Conservation (phyloP, 2,888 invertebrate genomes). For the Acanthosoma haemorrhoidale region DNA sequence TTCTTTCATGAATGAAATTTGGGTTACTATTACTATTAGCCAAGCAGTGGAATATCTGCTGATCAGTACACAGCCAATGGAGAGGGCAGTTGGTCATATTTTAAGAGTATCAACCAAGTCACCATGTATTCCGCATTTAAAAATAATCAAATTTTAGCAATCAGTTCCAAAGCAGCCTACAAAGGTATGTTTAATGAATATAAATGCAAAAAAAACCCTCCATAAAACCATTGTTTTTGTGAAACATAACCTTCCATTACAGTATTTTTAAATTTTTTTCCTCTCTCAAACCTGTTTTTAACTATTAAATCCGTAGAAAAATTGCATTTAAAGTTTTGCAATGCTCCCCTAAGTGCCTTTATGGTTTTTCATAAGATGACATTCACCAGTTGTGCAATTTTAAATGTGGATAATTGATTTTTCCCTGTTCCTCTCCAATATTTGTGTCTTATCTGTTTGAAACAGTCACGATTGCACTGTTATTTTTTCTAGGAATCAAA, state of each 20-base stretch:
- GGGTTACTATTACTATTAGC: not conserved
- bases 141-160: slow-evolving; percentile 2
- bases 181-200: not conserved
- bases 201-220: not conserved
- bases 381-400: too few species aligned
- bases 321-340: too few species aligned
- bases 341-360: too few species aligned
- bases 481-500: not conserved
- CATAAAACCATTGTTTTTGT: not conserved
- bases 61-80: slow-evolving; percentile 24
- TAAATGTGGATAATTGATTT: too few species aligned
- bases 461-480: not conserved
- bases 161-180: not conserved
- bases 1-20: not conserved
- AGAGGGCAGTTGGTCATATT: not conserved
- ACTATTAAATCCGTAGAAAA: too few species aligned
- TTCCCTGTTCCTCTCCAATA: too few species aligned
- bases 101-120: not conserved
- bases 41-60: slow-evolving; percentile 12
- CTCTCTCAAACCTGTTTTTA: not conserved
- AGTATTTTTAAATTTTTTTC: not conserved
- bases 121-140: not conserved
- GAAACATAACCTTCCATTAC: not conserved
- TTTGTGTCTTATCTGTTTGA: too few species aligned
- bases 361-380: too few species aligned